Evolutionary conservation across 1,140 invertebrate species (phyloP).

Genomic region (Drosophila kepulauana): DNA sequence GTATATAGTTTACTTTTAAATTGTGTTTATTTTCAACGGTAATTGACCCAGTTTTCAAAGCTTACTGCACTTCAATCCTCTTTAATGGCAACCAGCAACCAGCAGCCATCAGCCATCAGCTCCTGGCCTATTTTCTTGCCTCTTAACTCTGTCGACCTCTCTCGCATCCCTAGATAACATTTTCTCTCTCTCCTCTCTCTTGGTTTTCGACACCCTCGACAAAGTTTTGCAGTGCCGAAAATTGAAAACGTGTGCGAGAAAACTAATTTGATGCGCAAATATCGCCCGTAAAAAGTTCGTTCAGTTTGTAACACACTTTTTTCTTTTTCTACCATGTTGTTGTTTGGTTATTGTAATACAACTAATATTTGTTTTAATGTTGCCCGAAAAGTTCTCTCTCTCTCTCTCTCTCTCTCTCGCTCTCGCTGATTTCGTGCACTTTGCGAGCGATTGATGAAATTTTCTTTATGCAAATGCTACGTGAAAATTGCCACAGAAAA

Average conservation of each 20-base stretch:
- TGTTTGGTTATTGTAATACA: conserved; percentile 23
- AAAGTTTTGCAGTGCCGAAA: conserved; percentile 72
- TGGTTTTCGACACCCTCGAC: not conserved
- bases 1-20: not conserved
- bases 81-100: not conserved
- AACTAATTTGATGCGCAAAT: conserved; percentile 79
- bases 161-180: not conserved
- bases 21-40: conserved; percentile 17
- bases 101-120: not conserved
- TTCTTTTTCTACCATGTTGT: not conserved
- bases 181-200: not conserved
- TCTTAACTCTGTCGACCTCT: not conserved
- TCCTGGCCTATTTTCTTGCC: conserved; percentile 25
- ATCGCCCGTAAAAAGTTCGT: conserved; percentile 44
- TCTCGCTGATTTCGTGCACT: conserved; percentile 10
- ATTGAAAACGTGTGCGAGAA: conserved; percentile 77
- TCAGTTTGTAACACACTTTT: conserved; percentile 4
- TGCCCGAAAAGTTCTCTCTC: conserved; percentile 23
- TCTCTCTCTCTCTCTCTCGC: too few species aligned
- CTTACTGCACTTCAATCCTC: conserved; percentile 6
- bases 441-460: conserved; percentile 32
- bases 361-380: conserved; percentile 57
- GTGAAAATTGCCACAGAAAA: conserved; percentile 54
- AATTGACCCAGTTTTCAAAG: conserved; percentile 32
- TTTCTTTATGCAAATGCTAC: conserved; percentile 66